Evolutionary conservation across 2,113 vertebrate genomes (phyloP), one percentile per base, ranked within the genome.

Genomic region (Deroptyus accipitrinus): DNA sequence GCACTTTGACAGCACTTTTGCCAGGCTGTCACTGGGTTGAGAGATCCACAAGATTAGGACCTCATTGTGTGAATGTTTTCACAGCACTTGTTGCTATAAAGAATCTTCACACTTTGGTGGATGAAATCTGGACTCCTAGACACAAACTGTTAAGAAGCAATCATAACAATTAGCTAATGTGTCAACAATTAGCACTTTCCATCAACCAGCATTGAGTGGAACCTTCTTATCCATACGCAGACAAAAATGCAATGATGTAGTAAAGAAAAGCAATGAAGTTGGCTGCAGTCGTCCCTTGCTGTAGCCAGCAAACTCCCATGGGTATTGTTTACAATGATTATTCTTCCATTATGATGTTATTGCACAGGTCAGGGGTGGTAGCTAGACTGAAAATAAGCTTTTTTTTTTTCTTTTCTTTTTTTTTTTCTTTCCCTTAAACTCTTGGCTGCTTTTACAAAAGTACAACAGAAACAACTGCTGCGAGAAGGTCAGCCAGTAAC

Each of bases 121-220:
- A 98, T 98, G 97, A 98, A 97, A 98, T 98, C 98, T 98, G 98
- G 97, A 97, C 96, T 98, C 97, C 95, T 94, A 90, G 97, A 97
- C 97, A 93, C 93, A 97, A 98, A 98, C 97, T 98, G 98, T 98
- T 97, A 98, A 97, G 98, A 97, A 98, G 98, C 98, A 98, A 99
- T 98, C 97, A 98, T 98, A 98, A 98, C 98, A 98, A 98, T 98
- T 98, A 98, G 98, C 97, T 98, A 98, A 98, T 98, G 97, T 98
- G 98, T 98, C 97, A 98, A 97, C 98, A 98, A 98, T 98, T 98
- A 98, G 97, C 97, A 97, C 98, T 98, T 98, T 98, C 95, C 97
- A 97, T 97, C 97, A 98, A 98, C 96, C 63, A 88, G 95, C 94
- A 97, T 94, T 93, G 96, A 98, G 98, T 98, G 97, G 97, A 98